phyloP scores from a whole-genome alignment of 2,113 vertebrate species.

The Catharus fuscescens region DNA sequence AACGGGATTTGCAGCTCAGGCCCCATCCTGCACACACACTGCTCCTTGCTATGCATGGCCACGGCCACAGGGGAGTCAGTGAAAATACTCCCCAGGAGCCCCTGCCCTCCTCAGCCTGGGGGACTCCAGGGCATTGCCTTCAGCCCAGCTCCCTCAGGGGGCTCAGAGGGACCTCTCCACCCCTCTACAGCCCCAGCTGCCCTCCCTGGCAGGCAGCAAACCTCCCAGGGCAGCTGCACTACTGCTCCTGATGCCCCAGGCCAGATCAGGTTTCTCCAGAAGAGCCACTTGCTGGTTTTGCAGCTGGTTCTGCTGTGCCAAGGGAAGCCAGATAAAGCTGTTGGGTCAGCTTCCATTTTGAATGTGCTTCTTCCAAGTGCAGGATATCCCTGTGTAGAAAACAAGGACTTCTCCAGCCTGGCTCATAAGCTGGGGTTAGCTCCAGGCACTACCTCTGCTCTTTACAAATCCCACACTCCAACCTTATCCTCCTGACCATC shows the following conservation, averaged over 20 bases:
- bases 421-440: neutral
- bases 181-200: neutral
- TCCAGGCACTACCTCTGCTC: neutral
- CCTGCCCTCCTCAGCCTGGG: neutral
- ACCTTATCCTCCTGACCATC: neutral
- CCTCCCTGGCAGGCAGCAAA: neutral
- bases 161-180: neutral
- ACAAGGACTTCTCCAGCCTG: neutral
- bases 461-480: neutral
- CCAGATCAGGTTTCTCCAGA: neutral
- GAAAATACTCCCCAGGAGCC: neutral
- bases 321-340: neutral
- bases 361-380: neutral
- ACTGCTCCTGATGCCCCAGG: neutral
- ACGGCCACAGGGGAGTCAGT: rapidly evolving
- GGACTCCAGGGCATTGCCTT: neutral
- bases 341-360: neutral
- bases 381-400: neutral
- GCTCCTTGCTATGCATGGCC: rapidly evolving
- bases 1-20: neutral
- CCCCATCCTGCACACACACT: neutral
- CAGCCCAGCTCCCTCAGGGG: neutral
- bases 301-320: neutral
- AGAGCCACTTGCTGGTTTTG: neutral
- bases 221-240: rapidly evolving